phyloP scores from a whole-genome alignment of 2,113 vertebrate genomes.

The Dipodomys merriami region DNA sequence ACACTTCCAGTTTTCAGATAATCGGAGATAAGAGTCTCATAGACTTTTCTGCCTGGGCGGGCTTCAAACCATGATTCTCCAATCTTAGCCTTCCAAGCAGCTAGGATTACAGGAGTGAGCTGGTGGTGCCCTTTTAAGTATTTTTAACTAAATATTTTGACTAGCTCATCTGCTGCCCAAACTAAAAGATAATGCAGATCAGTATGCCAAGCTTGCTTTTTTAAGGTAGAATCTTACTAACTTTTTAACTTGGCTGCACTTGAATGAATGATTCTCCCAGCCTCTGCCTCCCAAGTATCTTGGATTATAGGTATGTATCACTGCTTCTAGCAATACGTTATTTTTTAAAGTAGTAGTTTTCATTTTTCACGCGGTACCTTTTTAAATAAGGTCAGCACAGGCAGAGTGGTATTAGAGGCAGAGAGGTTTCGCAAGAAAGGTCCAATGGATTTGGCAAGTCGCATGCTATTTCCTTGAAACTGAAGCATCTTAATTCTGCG shows the following conservation, averaged over 20 bases:
- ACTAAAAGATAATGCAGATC: slow-evolving; percentile 28
- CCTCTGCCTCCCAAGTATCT: too few relatives aligned
- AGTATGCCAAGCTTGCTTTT: neutral
- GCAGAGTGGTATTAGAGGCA: slow-evolving; percentile 77
- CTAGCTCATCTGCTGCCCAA: slow-evolving; percentile 15
- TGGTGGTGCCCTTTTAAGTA: too few relatives aligned
- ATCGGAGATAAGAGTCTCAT: too few relatives aligned
- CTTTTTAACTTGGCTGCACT: too few relatives aligned
- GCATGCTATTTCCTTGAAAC: slow-evolving; percentile 79
- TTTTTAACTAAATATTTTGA: slow-evolving; percentile 13
- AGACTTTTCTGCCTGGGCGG: too few relatives aligned
- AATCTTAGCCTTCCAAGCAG: too few relatives aligned
- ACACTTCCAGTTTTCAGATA: too few relatives aligned
- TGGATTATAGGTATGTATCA: too few relatives aligned
- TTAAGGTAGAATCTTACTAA: too few relatives aligned
- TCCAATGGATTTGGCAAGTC: slow-evolving; percentile 70
- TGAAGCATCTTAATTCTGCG: slow-evolving; percentile 82
- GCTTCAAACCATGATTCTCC: too few relatives aligned
- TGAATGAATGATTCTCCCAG: too few relatives aligned
- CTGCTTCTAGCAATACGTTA: neutral
- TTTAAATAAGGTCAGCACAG: slow-evolving; percentile 91
- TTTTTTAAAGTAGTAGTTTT: slow-evolving; percentile 26
- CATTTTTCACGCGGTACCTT: slow-evolving; percentile 86
- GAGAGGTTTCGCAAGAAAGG: slow-evolving; percentile 75
- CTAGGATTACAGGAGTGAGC: too few relatives aligned